Evolutionary conservation across 2,797 vertebrate species (phyloP).

Genomic region (Lutra lutra): DNA sequence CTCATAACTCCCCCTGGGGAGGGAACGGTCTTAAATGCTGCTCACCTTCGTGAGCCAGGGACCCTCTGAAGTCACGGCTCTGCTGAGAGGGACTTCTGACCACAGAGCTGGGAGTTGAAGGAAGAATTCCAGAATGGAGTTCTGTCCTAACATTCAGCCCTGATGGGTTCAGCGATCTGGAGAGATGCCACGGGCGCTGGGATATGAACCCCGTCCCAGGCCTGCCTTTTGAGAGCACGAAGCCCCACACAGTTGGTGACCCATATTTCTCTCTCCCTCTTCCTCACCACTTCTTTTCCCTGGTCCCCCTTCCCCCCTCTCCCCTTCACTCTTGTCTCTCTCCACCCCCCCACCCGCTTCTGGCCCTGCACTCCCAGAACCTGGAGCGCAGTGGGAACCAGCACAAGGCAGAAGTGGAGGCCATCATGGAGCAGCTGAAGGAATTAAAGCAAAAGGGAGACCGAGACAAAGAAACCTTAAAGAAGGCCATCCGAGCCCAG

Average conservation of each 20-base stretch:
- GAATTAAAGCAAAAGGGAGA: slow-evolving; percentile 87
- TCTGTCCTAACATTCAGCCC: neutral
- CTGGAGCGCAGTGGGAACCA: slow-evolving; percentile 89
- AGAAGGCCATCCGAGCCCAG: slow-evolving; percentile 90
- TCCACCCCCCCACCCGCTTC: neutral
- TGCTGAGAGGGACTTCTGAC: neutral
- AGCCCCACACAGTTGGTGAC: neutral
- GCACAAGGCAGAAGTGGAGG: slow-evolving; percentile 89
- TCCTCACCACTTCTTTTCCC: neutral
- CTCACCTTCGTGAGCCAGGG: neutral
- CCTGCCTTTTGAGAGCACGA: neutral
- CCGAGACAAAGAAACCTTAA: slow-evolving; percentile 91
- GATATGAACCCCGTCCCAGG: neutral
- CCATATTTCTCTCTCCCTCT: neutral
- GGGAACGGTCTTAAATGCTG: neutral
- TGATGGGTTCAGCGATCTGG: neutral
- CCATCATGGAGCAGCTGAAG: slow-evolving; percentile 87
- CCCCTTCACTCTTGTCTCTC: neutral
- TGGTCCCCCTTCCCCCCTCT: neutral
- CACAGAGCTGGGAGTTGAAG: neutral
- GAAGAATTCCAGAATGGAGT: neutral
- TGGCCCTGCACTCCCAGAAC: slow-evolving; percentile 85
- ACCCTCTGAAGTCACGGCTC: neutral
- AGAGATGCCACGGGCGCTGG: neutral
- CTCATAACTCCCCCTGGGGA: too few species aligned